Evolutionary conservation across 53 echinoderm and acorn worm species (phyloP), one percentile per base, ranked within the genome.

Genomic region (Holothuria leucospilota): DNA sequence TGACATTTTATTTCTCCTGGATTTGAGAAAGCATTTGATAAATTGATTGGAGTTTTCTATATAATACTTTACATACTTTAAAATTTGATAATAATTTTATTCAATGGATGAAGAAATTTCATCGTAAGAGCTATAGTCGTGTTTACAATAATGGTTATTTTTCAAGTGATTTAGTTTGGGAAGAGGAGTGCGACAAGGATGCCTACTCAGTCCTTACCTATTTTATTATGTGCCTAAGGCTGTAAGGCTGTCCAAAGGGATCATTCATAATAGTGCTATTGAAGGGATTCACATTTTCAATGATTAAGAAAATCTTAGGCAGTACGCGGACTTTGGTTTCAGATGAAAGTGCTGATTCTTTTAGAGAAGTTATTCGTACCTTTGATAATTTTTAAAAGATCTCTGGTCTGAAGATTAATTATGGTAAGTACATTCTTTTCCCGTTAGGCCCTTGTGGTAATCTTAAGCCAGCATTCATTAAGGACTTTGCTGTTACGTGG

Each of bases 371-470:
- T 69, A 29, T 8, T 12, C 39, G 29, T 4, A 69, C 7, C 39
- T 27, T 69, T 2, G 30, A 69, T 8, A 29, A 12, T n/a, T 11
- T 69, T 69, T 29, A 24, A 69, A 69, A 69, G 8, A 28, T 69
- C 30, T 69, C 69, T 34, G 69, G 69, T 39, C 14, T 69, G 29
- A 29, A 69, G 69, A 29, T 69, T 26, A 69, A 69, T 29, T 69
- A 28, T 69, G 69, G 25, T 69, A 69, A 69, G 14, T 69, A 23
- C 25, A 69, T 39, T 14, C 69, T 69, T 8, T 29, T 69, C 69
- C 30, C 14, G 12, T 29, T 39, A 8, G 69, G 69, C 30, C 69
- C 69, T 14, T 69, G 25, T 14, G 29, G 0, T 2, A 29, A 10
- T 28, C 10, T 8, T 69, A 39, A 69, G 69, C 39, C 69, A 24